A percentile compares a stretch with the other conserved stretches of the same genome.
Evolutionary conservation across 2,888 invertebrate genomes (phyloP).

Genomic region (Lithophane ornitopus): DNA sequence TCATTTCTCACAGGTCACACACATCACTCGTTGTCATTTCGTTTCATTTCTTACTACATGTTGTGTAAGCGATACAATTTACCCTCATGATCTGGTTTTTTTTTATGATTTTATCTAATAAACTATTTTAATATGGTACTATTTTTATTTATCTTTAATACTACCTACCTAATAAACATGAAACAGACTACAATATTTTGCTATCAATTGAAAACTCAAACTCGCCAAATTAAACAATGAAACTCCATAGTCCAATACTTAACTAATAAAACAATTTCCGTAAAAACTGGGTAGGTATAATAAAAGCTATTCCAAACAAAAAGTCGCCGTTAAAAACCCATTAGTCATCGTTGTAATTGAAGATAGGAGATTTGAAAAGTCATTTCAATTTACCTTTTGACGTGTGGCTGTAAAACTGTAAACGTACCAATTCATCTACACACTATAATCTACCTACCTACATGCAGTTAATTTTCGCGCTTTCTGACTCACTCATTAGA

Average conservation of each 20-base stretch:
- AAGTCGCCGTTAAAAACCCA: slow-evolving; percentile 27
- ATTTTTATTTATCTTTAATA: not conserved
- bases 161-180: slow-evolving; percentile 6
- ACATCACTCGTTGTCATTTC: not conserved
- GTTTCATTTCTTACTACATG: too few species aligned
- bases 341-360: slow-evolving; percentile 32
- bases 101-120: not conserved
- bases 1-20: not conserved
- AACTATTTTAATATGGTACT: not conserved
- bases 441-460: not conserved
- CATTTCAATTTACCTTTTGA: slow-evolving; percentile 37
- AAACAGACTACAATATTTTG: slow-evolving; percentile 24
- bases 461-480: not conserved
- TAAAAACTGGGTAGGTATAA: slow-evolving; percentile 25
- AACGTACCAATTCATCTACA: not conserved
- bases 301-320: slow-evolving; percentile 26
- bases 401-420: not conserved
- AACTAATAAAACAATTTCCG: slow-evolving; percentile 11
- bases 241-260: slow-evolving; percentile 16
- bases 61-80: not conserved
- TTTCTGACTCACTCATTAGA: slow-evolving; percentile 2
- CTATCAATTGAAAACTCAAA: slow-evolving; percentile 2
- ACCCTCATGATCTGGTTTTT: not conserved
- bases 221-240: slow-evolving; percentile 17
- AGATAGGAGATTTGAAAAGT: slow-evolving; percentile 1